Evolutionary conservation across 2,888 invertebrate genomes (phyloP).

Genomic region (Lasioglossum pauxillum): DNA sequence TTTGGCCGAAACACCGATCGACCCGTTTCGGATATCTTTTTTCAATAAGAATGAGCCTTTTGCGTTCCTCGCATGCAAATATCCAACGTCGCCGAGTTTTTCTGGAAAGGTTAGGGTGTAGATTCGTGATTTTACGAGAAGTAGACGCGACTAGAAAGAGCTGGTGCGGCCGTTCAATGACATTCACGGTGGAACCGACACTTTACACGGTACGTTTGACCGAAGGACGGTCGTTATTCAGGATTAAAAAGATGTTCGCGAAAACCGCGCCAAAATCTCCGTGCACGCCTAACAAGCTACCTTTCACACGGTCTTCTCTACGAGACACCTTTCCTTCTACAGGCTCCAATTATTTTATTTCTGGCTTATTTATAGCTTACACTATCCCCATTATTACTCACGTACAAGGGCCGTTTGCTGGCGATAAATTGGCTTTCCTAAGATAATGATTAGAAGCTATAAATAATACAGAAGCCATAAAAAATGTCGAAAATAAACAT

Average conservation of each 20-base stretch:
- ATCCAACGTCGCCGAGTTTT: neutral
- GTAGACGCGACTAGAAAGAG: slow-evolving; percentile 48
- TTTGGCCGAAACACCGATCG: neutral
- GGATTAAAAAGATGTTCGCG: slow-evolving; percentile 63
- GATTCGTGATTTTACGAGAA: slow-evolving; percentile 42
- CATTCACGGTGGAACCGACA: slow-evolving; percentile 51
- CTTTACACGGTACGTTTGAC: slow-evolving; percentile 42
- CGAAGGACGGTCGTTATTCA: slow-evolving; percentile 69
- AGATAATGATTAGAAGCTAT: neutral
- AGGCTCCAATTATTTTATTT: slow-evolving; percentile 9
- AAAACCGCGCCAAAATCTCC: slow-evolving; percentile 43
- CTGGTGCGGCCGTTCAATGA: slow-evolving; percentile 35
- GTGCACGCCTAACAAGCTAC: slow-evolving; percentile 7
- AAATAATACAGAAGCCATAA: neutral
- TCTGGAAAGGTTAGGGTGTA: slow-evolving; percentile 11
- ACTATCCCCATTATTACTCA: neutral
- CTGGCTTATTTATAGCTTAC: neutral
- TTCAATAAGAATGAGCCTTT: neutral
- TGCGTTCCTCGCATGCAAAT: slow-evolving; percentile 18
- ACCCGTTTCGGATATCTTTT: neutral
- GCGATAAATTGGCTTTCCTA: neutral
- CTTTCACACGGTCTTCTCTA: slow-evolving; percentile 4
- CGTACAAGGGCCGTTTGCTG: neutral
- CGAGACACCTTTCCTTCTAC: neutral
- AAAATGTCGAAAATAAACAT: neutral